Conservation (phyloP, 2,888 invertebrate genomes). For the Gryllus longicercus region DNA sequence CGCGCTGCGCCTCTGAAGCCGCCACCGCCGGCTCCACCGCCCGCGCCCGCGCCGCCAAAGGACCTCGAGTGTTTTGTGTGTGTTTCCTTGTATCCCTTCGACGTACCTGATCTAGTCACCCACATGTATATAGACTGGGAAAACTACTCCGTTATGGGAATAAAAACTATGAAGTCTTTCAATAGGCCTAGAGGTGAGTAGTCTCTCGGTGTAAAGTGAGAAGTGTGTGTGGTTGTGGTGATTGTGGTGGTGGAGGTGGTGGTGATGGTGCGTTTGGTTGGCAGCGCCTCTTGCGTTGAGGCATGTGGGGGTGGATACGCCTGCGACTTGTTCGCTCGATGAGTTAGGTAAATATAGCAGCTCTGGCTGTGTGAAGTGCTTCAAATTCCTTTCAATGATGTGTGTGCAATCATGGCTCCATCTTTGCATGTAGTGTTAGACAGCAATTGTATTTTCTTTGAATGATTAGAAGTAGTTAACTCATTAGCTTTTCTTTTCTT, state of each 20-base stretch:
- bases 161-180: constrained; percentile 84
- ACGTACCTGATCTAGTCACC: constrained; percentile 27
- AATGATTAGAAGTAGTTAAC: too few species aligned
- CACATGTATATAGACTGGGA: constrained; percentile 38
- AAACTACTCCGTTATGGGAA: constrained; percentile 69
- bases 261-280: neutral
- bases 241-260: neutral
- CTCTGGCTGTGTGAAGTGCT: too few species aligned
- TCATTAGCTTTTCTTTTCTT: too few species aligned
- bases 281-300: too few species aligned
- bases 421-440: too few species aligned
- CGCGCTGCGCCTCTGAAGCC: neutral
- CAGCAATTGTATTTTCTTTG: too few species aligned
- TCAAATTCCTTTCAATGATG: too few species aligned
- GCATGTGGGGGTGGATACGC: too few species aligned
- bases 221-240: neutral
- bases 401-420: too few species aligned
- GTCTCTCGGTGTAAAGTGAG: neutral
- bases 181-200: constrained; percentile 76
- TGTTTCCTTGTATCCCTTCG: neutral
- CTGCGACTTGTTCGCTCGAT: too few species aligned
- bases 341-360: too few species aligned
- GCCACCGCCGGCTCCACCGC: neutral
- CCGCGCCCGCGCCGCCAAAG: too few species aligned
- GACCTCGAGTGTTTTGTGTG: neutral